Percentiles rank a stretch among this genome's conserved stretches.
Conservation (phyloP, 2,888 invertebrate genomes). For the Nymphalis urticae region DNA sequence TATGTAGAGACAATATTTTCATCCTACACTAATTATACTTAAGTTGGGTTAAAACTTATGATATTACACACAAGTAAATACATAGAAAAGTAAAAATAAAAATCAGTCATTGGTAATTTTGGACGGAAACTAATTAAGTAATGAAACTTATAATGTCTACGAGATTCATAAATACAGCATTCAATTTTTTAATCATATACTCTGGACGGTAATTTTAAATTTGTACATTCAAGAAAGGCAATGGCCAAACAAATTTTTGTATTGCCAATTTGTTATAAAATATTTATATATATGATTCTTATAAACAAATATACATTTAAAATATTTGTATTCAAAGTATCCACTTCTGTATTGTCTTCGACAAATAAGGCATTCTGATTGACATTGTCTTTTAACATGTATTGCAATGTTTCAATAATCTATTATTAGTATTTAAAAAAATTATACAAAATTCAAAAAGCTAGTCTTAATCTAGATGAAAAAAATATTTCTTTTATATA, state of each 20-base stretch:
- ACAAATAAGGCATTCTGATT: constrained; percentile 61
- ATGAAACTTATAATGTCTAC: constrained; percentile 50
- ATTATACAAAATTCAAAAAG: constrained; percentile 14
- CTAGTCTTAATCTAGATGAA: constrained; percentile 36
- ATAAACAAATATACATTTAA: constrained; percentile 2
- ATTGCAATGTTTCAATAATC: constrained; percentile 7
- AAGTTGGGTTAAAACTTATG: constrained; percentile 57
- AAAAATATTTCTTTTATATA: constrained; percentile 44
- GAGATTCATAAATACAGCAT: constrained; percentile 55
- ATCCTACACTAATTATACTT: constrained; percentile 52
- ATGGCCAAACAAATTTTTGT: constrained; percentile 13
- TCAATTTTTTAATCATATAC: constrained; percentile 35
- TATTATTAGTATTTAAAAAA: background rate
- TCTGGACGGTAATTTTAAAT: constrained; percentile 57
- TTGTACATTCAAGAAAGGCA: constrained; percentile 47
- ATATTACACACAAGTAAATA: constrained; percentile 50
- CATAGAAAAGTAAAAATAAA: constrained; percentile 59
- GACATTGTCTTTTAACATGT: constrained; percentile 40
- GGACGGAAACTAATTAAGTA: constrained; percentile 81
- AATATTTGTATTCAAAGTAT: constrained; percentile 5
- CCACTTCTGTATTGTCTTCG: constrained; percentile 49
- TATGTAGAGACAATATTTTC: constrained; percentile 61
- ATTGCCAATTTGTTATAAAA: constrained; percentile 3
- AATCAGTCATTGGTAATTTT: constrained; percentile 77
- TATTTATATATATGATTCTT: constrained; percentile 9